These are phyloP conservation scores for Sebastes schlegelii DNA, from an alignment of 2,113 vertebrate genomes.

Conservation along the genomic window DNA sequence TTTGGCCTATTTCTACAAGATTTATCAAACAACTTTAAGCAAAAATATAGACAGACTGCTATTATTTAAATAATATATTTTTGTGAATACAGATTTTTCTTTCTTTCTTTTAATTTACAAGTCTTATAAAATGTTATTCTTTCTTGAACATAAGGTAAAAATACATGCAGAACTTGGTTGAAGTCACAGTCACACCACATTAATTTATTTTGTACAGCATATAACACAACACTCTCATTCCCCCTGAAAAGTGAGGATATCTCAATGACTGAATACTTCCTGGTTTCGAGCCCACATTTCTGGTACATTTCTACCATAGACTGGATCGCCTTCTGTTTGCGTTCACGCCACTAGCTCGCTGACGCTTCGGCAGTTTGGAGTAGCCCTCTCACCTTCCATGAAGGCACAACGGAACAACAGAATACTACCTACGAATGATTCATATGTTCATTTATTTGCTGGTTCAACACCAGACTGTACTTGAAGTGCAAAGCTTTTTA, in stretches of 20 bases:
- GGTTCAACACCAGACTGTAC: constrained; percentile 70
- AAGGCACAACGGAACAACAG: constrained; percentile 78
- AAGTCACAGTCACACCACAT: constrained; percentile 33
- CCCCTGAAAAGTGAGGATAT: constrained; percentile 23
- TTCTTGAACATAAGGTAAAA: constrained; percentile 37
- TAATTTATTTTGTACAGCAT: constrained; percentile 64
- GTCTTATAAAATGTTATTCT: constrained; percentile 75
- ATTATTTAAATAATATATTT: constrained; percentile 45
- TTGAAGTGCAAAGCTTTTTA: constrained; percentile 74
- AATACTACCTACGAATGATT: constrained; percentile 76
- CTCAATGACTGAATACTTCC: constrained; percentile 10
- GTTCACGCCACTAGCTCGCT: constrained; percentile 32
- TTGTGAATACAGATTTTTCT: constrained; percentile 51
- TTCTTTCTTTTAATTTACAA: constrained; percentile 65
- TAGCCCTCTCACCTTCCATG: constrained; percentile 83
- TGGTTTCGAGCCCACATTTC: constrained; percentile 7
- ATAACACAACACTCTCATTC: constrained; percentile 34
- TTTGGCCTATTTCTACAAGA: constrained; percentile 47
- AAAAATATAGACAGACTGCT: constrained; percentile 30
- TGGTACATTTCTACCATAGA: constrained; percentile 6
- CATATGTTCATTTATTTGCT: constrained; percentile 67
- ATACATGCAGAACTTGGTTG: constrained; percentile 28
- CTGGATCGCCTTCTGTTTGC: constrained; percentile 26
- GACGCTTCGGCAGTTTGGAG: constrained; percentile 71
- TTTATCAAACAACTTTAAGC: constrained; percentile 38